phyloP scores from a whole-genome alignment of 2,797 vertebrate genomes.

The Mastacembelus armatus region DNA sequence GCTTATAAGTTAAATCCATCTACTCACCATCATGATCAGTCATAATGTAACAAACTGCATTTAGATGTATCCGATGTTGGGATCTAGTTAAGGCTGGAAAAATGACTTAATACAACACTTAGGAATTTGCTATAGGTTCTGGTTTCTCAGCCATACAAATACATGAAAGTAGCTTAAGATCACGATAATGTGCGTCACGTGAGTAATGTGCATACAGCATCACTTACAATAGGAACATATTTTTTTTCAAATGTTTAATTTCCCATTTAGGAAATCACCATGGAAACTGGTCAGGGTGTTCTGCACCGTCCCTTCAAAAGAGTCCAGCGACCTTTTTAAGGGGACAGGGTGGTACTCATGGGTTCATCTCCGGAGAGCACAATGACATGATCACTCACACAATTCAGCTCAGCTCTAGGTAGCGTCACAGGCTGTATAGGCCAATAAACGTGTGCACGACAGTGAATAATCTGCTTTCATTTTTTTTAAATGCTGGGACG shows the following conservation, averaged over 20 bases:
- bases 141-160: background rate
- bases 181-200: background rate
- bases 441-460: background rate
- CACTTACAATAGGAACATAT: background rate
- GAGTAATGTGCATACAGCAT: background rate
- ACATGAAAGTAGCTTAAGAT: background rate
- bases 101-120: background rate
- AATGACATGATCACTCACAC: constrained; percentile 3
- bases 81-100: background rate
- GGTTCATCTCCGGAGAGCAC: constrained; percentile 3
- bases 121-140: background rate
- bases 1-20: constrained; percentile 17
- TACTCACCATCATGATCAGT: constrained; percentile 1
- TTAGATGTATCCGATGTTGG: constrained; percentile 5
- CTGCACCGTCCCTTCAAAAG: background rate
- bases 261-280: background rate
- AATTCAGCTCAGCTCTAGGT: background rate
- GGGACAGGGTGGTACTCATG: background rate
- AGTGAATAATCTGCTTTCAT: background rate
- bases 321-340: background rate
- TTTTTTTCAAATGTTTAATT: background rate
- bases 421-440: background rate
- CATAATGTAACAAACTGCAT: background rate
- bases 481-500: too few species aligned
- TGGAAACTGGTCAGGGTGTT: background rate